These are phyloP conservation scores for Lasioglossum figueresi DNA, from an alignment of 2,888 invertebrate genomes.

Conservation along the genomic window DNA sequence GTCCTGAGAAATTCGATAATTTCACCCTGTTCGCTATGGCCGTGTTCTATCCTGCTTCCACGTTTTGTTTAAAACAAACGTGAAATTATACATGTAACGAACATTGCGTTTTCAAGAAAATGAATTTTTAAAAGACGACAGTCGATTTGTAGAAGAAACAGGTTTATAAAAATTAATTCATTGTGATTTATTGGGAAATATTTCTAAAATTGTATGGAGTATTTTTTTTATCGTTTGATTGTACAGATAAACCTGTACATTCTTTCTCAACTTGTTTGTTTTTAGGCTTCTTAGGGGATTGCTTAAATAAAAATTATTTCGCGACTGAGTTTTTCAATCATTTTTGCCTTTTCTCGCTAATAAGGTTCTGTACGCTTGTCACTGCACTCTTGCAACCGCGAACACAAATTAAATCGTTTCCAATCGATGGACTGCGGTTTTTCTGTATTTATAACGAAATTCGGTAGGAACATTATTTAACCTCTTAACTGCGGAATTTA, in stretches of 20 bases:
- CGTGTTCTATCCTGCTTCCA: background rate
- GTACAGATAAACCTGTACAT: background rate
- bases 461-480: background rate
- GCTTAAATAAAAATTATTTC: background rate
- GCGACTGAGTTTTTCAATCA: background rate
- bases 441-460: background rate
- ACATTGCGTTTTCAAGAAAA: background rate
- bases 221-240: background rate
- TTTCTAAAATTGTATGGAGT: background rate
- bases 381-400: background rate
- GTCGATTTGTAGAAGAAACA: background rate
- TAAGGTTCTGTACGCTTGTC: background rate
- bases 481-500: too few relatives aligned
- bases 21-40: constrained; percentile 59
- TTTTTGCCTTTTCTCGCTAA: background rate
- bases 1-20: constrained; percentile 65
- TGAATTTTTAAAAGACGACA: background rate
- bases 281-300: background rate
- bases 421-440: background rate
- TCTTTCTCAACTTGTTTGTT: background rate
- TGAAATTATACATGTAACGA: background rate
- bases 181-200: background rate
- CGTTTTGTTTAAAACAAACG: background rate
- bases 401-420: background rate
- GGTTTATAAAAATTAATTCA: too few relatives aligned